phyloP scores from a whole-genome alignment of 2,113 vertebrate species.

The Rattus norvegicus region DNA sequence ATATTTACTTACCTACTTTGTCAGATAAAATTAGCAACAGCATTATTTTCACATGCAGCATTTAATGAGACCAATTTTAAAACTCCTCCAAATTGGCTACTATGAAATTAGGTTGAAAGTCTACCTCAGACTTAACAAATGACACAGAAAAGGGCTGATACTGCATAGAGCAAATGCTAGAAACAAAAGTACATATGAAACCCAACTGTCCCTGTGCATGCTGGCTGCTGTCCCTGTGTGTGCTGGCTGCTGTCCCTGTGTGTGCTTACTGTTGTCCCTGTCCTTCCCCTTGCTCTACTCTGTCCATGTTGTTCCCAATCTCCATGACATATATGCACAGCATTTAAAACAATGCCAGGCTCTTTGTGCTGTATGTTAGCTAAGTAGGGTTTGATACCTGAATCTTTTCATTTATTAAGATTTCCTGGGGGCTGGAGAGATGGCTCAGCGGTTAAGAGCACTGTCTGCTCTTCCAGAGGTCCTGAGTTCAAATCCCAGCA shows the following conservation, averaged over 20 bases:
- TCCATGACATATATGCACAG: not conserved
- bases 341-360: not conserved
- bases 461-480: no score
- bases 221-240: not conserved
- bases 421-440: no score
- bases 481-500: no score
- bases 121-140: not conserved
- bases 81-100: slow-evolving; percentile 6
- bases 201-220: not conserved
- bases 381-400: not conserved
- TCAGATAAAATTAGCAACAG: slow-evolving; percentile 8
- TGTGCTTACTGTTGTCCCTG: not conserved
- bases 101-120: not conserved
- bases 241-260: not conserved
- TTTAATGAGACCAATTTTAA: not conserved
- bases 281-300: not conserved
- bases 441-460: no score
- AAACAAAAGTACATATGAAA: not conserved
- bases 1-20: slow-evolving; percentile 42
- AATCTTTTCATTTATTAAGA: not conserved
- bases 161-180: not conserved
- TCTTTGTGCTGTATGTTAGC: not conserved
- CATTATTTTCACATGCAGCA: slow-evolving; percentile 33
- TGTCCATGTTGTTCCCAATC: not conserved
- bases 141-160: not conserved